Evolutionary conservation across 2,113 vertebrate species (phyloP), one percentile per base, ranked within the genome.

Genomic region (Paratilapia polleni): DNA sequence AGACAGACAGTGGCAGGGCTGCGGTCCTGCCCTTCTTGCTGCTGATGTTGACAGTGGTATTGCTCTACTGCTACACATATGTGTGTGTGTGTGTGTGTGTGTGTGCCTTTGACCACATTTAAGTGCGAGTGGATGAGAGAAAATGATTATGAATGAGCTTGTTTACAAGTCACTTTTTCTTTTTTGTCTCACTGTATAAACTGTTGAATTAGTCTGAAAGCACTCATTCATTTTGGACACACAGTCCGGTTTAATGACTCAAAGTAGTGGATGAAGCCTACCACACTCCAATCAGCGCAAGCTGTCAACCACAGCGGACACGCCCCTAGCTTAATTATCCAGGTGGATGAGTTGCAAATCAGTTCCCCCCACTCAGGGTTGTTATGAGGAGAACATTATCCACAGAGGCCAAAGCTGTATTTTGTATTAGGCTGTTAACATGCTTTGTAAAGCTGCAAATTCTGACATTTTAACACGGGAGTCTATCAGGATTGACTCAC

Each of bases 1-100:
- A 87, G 89, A 89, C 87, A 82, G 85, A 85, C 84, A 74, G 85
- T 66, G 84, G 84, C 86, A 78, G 83, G 57, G 62, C 91, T 70
- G 77, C 60, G 1, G 47, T 79, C 34, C 56, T 26, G 28, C 41
- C 49, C 13, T 59, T 86, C 75, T 84, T 74, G 34, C 62, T 54
- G 76, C 78, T 64, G 57, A 84, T 41, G 81, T 2, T 80, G 88
- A 90, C 84, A 86, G 81, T 75, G 64, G 87, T 84, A 84, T 82
- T 68, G 83, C 58, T 78, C 36, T 3, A 62, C 13, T 1, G 11
- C 57, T 57, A 34, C 24, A 3, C 1, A 8, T 28, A 15, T 54
- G 80, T 49, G 36, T 34, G 26, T 49, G 58, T 19, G 38, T 20
- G 19, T 78, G 85, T 52, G 31, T 47, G 28, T 34, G 52, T 58